These are phyloP conservation scores for Caenorhabditis virilis DNA, from an alignment of 2,888 invertebrate genomes.

Conservation along the genomic window DNA sequence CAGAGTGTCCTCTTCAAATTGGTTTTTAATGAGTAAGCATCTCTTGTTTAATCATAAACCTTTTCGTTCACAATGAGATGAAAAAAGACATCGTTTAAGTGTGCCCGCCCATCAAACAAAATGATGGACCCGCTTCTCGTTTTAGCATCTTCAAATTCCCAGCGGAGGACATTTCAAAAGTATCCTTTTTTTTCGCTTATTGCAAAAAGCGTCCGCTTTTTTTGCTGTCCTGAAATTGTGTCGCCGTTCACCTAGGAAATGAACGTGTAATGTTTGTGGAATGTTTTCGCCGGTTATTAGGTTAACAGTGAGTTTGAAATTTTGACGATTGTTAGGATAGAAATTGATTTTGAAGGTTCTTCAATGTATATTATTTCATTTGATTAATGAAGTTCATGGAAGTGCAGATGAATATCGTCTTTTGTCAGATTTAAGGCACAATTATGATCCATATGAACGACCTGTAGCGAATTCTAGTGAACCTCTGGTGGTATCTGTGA, in stretches of 20 bases:
- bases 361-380: slow-evolving; percentile 21
- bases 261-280: no score
- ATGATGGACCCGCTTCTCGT: not conserved
- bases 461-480: slow-evolving; percentile 58
- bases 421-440: slow-evolving; percentile 52
- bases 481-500: slow-evolving; percentile 54
- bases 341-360: slow-evolving; percentile 13
- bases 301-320: slow-evolving; percentile 19
- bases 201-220: not conserved
- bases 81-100: no score
- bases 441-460: slow-evolving; percentile 58
- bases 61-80: no score
- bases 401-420: slow-evolving; percentile 55
- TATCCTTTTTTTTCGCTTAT: not conserved
- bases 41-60: no score
- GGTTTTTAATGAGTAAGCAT: no score
- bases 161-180: not conserved
- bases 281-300: slow-evolving; percentile 32
- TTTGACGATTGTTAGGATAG: not conserved
- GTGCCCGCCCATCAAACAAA: not conserved
- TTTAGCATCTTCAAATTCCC: not conserved
- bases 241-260: no score
- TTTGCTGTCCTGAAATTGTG: no score
- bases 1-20: no score
- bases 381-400: slow-evolving; percentile 16